Evolutionary conservation across 1,140 invertebrate species (phyloP).

Genomic region (Hylaeus volcanicus): DNA sequence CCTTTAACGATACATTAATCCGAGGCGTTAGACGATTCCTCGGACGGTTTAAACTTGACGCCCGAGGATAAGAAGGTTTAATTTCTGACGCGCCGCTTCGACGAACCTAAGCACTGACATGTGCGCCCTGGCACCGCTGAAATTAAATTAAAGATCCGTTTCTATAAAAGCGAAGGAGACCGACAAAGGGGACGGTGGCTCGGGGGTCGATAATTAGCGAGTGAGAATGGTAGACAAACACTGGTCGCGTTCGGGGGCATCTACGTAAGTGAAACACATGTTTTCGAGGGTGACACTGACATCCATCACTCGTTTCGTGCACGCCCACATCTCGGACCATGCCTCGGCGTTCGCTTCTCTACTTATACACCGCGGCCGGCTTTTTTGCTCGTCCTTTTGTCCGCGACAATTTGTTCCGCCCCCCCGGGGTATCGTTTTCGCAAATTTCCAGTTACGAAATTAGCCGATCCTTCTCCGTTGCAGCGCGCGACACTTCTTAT

Average conservation of each 20-base stretch:
- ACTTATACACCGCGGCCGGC: constrained; percentile 22
- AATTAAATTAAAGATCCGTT: constrained; percentile 63
- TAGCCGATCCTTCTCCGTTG: constrained; percentile 19
- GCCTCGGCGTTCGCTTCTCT: constrained; percentile 44
- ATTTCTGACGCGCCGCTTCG: constrained; percentile 5
- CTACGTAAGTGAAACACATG: constrained; percentile 75
- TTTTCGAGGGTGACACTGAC: constrained; percentile 75
- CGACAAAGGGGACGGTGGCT: constrained; percentile 58
- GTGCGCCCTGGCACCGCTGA: constrained; percentile 33
- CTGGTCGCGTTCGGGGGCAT: constrained; percentile 69
- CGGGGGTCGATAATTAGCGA: constrained; percentile 75
- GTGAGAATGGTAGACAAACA: constrained; percentile 76
- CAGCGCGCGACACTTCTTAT: neutral
- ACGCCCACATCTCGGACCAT: constrained; percentile 68
- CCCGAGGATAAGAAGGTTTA: constrained; percentile 26
- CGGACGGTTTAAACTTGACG: constrained; percentile 4
- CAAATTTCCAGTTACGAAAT: constrained; percentile 41
- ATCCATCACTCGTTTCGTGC: constrained; percentile 74
- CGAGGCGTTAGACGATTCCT: neutral
- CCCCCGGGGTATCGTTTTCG: constrained; percentile 38
- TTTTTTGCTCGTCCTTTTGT: constrained; percentile 31
- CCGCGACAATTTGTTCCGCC: constrained; percentile 31
- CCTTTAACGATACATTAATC: neutral
- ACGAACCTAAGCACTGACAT: constrained; percentile 55
- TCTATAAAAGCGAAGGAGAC: constrained; percentile 56